A percentile compares a stretch with the other conserved stretches of the same genome.
These are phyloP conservation scores for Pseudomyrmex concolor DNA, from an alignment of 1,140 invertebrate species.

Conservation along the genomic window DNA sequence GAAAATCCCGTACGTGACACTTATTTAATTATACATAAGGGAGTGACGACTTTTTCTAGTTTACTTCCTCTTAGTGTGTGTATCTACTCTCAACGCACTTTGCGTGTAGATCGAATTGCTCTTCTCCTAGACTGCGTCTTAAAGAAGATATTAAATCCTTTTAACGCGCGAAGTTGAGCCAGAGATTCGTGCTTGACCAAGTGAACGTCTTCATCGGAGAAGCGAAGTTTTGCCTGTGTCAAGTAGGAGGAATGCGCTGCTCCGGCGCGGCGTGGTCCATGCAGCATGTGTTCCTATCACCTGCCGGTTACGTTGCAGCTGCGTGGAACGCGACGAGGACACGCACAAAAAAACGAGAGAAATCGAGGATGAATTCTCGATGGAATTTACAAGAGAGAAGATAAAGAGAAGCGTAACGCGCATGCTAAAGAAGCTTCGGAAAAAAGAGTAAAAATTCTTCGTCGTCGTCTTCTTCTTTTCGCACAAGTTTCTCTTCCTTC, in stretches of 20 bases:
- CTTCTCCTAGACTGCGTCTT: not conserved
- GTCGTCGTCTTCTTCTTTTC: too few relatives aligned
- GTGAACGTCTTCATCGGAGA: constrained; percentile 18
- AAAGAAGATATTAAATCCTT: constrained; percentile 11
- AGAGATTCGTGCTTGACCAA: constrained; percentile 12
- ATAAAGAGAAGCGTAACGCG: not conserved
- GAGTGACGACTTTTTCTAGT: not conserved
- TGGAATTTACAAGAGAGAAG: constrained; percentile 45
- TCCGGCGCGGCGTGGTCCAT: constrained; percentile 36
- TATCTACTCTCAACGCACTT: not conserved
- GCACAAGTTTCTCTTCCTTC: too few relatives aligned
- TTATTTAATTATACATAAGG: too few relatives aligned
- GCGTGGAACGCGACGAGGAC: constrained; percentile 47
- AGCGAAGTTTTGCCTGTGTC: constrained; percentile 36
- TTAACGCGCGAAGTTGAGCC: not conserved
- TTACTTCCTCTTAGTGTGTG: not conserved
- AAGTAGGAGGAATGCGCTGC: constrained; percentile 38
- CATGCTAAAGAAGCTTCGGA: not conserved
- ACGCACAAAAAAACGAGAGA: constrained; percentile 51
- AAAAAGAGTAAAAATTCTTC: constrained; percentile 7
- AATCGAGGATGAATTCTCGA: constrained; percentile 63
- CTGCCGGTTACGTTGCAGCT: constrained; percentile 68
- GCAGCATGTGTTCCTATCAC: constrained; percentile 72
- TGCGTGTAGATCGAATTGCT: too few relatives aligned
- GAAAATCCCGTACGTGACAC: too few relatives aligned